Conservation (phyloP, 2,888 invertebrate species). For the Melieria picta region DNA sequence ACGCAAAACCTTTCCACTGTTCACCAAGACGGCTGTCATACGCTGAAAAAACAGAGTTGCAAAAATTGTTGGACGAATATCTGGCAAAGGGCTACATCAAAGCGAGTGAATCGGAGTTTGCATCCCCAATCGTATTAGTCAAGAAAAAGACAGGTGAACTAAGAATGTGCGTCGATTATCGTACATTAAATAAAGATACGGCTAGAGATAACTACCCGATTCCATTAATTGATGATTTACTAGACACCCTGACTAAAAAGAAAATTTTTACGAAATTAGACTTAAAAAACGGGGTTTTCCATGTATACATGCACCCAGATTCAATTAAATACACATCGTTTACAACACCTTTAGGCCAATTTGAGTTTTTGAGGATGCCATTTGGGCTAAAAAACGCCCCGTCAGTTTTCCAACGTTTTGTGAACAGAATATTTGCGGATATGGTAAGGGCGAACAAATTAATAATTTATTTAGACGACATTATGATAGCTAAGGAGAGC, state of each 20-base stretch:
- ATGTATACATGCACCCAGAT: no score
- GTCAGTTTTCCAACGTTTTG: no score
- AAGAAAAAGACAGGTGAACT: conserved; percentile 9
- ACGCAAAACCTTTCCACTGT: conserved; percentile 24
- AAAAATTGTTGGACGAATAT: conserved; percentile 31
- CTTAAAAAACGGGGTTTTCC: not conserved
- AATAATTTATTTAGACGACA: no score
- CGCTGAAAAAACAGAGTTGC: conserved; percentile 25
- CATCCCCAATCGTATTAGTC: not conserved
- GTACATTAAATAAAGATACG: conserved; percentile 3
- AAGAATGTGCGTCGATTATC: conserved; percentile 12
- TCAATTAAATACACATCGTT: no score
- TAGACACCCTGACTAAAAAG: not conserved
- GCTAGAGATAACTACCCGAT: conserved; percentile 2
- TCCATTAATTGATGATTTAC: conserved; percentile 1
- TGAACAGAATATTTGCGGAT: no score
- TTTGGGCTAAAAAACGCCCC: no score
- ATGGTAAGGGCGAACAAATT: no score
- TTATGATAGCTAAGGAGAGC: no score
- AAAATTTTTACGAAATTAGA: conserved; percentile 4
- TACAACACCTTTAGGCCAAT: no score
- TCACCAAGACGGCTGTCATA: conserved; percentile 29
- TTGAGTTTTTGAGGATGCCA: no score
- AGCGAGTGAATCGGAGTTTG: conserved; percentile 24
- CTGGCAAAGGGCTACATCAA: conserved; percentile 26